Percentiles rank a stretch among this genome's conserved stretches.
Conservation (phyloP, 2,888 invertebrate genomes). For the Orchesella flavescens region DNA sequence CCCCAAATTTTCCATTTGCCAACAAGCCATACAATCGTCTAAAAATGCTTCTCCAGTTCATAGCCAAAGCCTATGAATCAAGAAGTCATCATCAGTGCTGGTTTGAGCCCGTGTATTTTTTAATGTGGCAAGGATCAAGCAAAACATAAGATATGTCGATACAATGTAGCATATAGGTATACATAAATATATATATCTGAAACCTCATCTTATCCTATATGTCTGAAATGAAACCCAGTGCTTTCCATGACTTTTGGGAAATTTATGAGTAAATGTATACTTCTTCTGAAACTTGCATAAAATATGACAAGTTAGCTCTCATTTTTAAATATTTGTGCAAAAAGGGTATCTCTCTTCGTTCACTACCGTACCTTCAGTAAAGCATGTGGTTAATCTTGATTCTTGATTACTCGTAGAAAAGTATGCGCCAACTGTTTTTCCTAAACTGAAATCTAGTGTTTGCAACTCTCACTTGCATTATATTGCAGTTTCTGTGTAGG, state of each 20-base stretch:
- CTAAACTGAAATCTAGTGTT: too few relatives aligned
- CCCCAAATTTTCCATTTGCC: too few relatives aligned
- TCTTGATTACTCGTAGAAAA: neutral
- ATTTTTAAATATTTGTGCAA: slow-evolving; percentile 39
- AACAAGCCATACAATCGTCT: too few relatives aligned
- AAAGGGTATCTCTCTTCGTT: slow-evolving; percentile 13
- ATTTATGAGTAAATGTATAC: slow-evolving; percentile 32
- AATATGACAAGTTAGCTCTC: slow-evolving; percentile 51
- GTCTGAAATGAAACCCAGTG: slow-evolving; percentile 37
- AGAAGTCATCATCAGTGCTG: slow-evolving; percentile 17
- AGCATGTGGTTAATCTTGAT: neutral
- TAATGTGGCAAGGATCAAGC: too few relatives aligned
- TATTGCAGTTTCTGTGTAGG: too few relatives aligned
- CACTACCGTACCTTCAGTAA: slow-evolving; percentile 18
- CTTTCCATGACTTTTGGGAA: slow-evolving; percentile 38
- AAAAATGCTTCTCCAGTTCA: too few relatives aligned
- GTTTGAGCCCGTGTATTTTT: too few relatives aligned
- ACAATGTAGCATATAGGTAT: too few relatives aligned
- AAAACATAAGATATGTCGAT: too few relatives aligned
- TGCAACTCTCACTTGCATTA: too few relatives aligned
- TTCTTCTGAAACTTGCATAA: slow-evolving; percentile 27
- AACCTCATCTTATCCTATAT: neutral
- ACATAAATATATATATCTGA: too few relatives aligned
- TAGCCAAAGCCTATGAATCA: neutral
- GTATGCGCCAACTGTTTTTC: too few relatives aligned